phyloP scores from a whole-genome alignment of 2,113 vertebrate genomes.

The Dasyprocta punctata region DNA sequence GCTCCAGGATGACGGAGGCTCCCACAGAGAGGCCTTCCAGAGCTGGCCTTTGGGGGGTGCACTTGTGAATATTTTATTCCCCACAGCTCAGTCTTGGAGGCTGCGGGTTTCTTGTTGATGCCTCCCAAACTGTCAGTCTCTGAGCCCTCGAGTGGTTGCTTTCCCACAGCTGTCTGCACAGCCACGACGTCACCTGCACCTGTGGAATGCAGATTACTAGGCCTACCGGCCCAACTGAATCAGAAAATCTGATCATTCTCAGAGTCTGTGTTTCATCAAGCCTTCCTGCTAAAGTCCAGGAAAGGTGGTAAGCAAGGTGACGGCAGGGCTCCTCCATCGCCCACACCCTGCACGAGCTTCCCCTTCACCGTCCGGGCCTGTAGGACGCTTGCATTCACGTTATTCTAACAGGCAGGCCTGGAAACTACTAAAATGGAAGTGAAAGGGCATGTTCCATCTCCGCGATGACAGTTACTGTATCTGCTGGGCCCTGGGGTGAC shows the following conservation, averaged over 20 bases:
- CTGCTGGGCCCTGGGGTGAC: too few species aligned
- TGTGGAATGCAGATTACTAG: neutral
- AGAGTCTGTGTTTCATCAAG: neutral
- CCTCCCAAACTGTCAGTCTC: neutral
- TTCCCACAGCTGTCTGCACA: too few species aligned
- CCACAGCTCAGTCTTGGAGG: neutral
- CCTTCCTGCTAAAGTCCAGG: neutral
- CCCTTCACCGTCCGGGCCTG: neutral
- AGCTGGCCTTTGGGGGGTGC: neutral
- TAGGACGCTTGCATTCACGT: too few species aligned
- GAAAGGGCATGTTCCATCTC: neutral
- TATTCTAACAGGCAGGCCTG: neutral
- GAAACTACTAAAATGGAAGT: neutral
- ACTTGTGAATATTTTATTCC: neutral
- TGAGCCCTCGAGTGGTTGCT: fast-evolving
- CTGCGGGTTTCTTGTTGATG: neutral
- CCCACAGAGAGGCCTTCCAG: neutral
- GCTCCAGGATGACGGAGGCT: fast-evolving
- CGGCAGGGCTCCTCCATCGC: too few species aligned
- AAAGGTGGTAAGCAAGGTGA: too few species aligned
- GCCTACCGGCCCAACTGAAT: too few species aligned
- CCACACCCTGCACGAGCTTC: neutral
- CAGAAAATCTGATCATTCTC: neutral
- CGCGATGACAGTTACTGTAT: neutral
- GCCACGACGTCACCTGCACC: neutral